These are phyloP conservation scores for Xylota sylvarum DNA, from an alignment of 2,888 invertebrate species.

Conservation along the genomic window DNA sequence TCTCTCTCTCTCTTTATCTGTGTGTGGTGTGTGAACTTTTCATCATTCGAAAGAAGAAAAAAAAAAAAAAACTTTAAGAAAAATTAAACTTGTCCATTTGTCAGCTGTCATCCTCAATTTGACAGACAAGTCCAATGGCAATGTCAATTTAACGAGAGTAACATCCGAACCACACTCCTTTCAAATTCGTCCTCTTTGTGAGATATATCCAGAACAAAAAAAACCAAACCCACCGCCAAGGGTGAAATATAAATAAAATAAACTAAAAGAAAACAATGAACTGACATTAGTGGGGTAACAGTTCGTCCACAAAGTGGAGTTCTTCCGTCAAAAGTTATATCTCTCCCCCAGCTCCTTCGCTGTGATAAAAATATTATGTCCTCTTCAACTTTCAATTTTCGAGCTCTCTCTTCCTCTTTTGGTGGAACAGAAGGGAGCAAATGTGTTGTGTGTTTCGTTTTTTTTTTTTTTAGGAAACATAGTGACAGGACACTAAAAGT, in stretches of 20 bases:
- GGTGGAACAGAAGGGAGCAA: neutral
- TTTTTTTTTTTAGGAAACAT: constrained; percentile 75
- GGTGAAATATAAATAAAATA: constrained; percentile 72
- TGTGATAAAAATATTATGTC: constrained; percentile 58
- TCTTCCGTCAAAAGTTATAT: constrained; percentile 61
- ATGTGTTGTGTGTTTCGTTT: neutral
- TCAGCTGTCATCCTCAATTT: constrained; percentile 75
- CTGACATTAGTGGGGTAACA: constrained; percentile 70
- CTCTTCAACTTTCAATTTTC: constrained; percentile 75
- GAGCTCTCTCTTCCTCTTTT: constrained; percentile 24
- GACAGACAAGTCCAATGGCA: constrained; percentile 76
- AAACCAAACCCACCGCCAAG: constrained; percentile 35
- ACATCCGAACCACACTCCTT: constrained; percentile 8
- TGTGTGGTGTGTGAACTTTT: constrained; percentile 58
- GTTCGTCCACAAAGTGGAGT: constrained; percentile 44
- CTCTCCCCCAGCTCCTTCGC: constrained; percentile 2
- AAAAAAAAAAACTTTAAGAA: constrained; percentile 15
- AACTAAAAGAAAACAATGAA: constrained; percentile 70
- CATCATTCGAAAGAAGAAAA: constrained; percentile 32
- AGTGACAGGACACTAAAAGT: constrained; percentile 84
- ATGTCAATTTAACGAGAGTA: constrained; percentile 65
- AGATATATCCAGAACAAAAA: neutral
- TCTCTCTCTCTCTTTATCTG: neutral
- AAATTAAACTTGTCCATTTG: constrained; percentile 75
- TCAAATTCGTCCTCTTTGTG: constrained; percentile 12